Conservation (phyloP, 2,888 invertebrate species). For the Rotaria socialis region DNA sequence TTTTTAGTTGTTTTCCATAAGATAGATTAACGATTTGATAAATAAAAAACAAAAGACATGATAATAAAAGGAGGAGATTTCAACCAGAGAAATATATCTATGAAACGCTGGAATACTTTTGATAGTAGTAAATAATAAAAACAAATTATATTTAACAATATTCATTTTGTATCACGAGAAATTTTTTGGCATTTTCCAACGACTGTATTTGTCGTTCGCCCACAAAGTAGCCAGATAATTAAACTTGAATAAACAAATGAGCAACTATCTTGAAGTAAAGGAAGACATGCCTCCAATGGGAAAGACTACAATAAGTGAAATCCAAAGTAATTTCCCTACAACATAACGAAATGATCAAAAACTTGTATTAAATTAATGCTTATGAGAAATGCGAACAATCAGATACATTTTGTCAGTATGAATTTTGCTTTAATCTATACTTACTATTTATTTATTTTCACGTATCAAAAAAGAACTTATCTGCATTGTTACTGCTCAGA, state of each 20-base stretch:
- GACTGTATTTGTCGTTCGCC: neutral
- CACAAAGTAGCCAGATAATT: neutral
- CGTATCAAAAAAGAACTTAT: neutral
- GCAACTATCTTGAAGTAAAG: too few species aligned
- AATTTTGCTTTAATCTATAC: too few species aligned
- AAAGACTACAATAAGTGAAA: neutral
- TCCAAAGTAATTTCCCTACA: neutral
- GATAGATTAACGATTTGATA: slow-evolving; percentile 2
- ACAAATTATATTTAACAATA: too few species aligned
- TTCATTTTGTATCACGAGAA: neutral
- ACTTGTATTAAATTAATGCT: too few species aligned
- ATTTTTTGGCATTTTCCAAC: neutral
- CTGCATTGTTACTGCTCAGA: too few species aligned
- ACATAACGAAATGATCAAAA: neutral
- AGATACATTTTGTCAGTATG: too few species aligned
- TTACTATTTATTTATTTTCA: too few species aligned
- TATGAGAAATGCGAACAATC: too few species aligned
- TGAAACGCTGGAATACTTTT: neutral
- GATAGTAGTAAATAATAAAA: neutral
- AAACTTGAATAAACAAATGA: neutral
- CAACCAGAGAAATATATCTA: too few species aligned
- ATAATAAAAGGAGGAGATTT: neutral
- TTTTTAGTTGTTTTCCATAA: too few species aligned
- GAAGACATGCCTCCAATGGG: neutral
- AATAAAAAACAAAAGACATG: neutral